phyloP scores from a whole-genome alignment of 2,888 invertebrate genomes.

The Ptychoptera albimana region DNA sequence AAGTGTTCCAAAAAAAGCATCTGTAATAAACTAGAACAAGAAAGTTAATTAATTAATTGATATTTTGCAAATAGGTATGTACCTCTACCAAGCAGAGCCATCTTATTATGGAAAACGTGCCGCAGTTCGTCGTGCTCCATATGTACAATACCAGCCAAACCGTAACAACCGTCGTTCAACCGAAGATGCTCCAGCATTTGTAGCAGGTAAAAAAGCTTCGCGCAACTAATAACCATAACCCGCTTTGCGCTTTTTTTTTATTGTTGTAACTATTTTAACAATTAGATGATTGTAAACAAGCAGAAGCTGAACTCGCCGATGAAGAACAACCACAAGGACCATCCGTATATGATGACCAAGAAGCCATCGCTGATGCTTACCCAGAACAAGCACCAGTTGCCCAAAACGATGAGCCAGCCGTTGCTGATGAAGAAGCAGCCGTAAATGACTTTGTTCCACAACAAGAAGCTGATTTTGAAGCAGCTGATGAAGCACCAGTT shows the following conservation, averaged over 20 bases:
- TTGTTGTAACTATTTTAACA: background rate
- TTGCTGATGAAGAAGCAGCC: conserved; percentile 4
- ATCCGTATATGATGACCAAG: conserved; percentile 20
- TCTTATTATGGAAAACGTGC: conserved; percentile 17
- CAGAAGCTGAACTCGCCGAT: conserved; percentile 11
- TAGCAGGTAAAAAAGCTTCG: conserved; percentile 20
- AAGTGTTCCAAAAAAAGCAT: background rate
- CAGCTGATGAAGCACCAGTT: conserved; percentile 5
- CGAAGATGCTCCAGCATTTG: conserved; percentile 24
- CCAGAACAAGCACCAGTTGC: conserved; percentile 13
- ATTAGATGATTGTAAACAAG: conserved; percentile 10
- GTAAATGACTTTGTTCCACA: conserved; percentile 3
- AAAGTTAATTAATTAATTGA: too few species aligned
- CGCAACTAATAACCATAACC: background rate
- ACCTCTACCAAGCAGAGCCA: conserved; percentile 15
- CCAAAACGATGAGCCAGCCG: background rate
- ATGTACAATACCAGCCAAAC: conserved; percentile 19
- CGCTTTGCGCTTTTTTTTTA: background rate
- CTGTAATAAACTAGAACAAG: background rate
- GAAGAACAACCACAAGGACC: conserved; percentile 13
- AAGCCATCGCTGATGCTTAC: conserved; percentile 27
- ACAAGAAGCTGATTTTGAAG: conserved; percentile 5
- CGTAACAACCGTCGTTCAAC: conserved; percentile 20
- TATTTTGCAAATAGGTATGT: conserved; percentile 6
- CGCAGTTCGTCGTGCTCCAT: conserved; percentile 19